Conservation (phyloP, 2,797 vertebrate genomes). For the Cyclura pinguis region DNA sequence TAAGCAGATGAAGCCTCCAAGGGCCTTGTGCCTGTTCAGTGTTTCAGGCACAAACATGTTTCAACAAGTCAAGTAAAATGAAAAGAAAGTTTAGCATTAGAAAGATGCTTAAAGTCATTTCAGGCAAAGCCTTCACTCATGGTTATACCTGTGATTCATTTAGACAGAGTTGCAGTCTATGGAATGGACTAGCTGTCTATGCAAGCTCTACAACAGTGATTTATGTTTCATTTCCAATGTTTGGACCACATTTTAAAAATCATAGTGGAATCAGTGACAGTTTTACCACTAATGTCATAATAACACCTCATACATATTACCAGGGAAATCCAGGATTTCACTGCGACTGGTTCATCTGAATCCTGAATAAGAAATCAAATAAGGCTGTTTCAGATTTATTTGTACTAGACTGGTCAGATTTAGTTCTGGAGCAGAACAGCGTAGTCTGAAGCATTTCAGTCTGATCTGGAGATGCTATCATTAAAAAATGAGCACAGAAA, state of each 20-base stretch:
- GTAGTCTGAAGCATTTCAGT: too few relatives aligned
- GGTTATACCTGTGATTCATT: background rate
- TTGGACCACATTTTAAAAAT: constrained; percentile 4
- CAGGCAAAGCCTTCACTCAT: constrained; percentile 41
- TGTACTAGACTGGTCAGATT: too few relatives aligned
- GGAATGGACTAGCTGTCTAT: background rate
- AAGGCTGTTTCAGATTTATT: too few relatives aligned
- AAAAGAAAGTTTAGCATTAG: constrained; percentile 57
- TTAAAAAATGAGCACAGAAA: too few relatives aligned
- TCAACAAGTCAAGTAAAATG: constrained; percentile 61
- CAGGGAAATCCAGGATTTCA: background rate
- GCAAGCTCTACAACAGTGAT: background rate
- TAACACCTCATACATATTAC: background rate
- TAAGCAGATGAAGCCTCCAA: constrained; percentile 69
- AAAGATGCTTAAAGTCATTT: constrained; percentile 59
- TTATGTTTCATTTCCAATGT: background rate
- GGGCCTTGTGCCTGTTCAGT: constrained; percentile 65
- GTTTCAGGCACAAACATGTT: constrained; percentile 78
- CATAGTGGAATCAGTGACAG: background rate
- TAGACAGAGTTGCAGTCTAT: constrained; percentile 37
- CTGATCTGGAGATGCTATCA: too few relatives aligned
- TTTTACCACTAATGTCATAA: background rate
- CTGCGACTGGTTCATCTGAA: too few relatives aligned
- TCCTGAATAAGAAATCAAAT: too few relatives aligned
- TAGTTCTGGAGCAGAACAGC: too few relatives aligned